Evolutionary conservation across 2,113 vertebrate genomes (phyloP), one percentile per base, ranked within the genome.

Genomic region (Agapornis roseicollis): DNA sequence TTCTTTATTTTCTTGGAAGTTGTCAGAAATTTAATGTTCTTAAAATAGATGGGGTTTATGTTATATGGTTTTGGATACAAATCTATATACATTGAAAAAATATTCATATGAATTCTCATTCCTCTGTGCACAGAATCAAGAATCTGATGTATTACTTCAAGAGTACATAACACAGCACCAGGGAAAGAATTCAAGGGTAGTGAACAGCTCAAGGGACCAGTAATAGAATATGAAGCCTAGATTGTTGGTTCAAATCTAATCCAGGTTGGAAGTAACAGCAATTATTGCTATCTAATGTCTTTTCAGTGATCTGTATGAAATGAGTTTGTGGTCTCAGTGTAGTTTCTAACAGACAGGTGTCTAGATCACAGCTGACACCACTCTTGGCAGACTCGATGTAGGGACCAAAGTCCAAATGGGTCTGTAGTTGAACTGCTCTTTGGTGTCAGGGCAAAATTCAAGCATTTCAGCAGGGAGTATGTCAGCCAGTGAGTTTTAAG

Each of bases 241-340:
- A 88, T 85, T 84, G 92, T 81, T 94, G 72, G 85, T 94, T 93
- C 88, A 95, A 96, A 96, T 94, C 77, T 96, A 97, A 96, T 95
- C 65, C 80, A 93, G 47, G 85, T 84, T 95, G 82, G 85, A 93
- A 94, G 80, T 88, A 90, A 92, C 79, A 91, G 52, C 92, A 90
- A 96, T 96, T 95, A 94, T 94, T 94, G 69, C 65, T 70, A 66
- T 72, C 88, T 95, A 93, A 94, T 88, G 90, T 88, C 77, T 94
- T 95, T 93, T 89, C 86, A 46, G 61, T 86, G 85, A 88, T 95
- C 80, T 92, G 83, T 93, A 96, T 97, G 90, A 96, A 97, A 90
- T 88, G 85, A 88, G 88, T 88, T 92, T 94, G 80, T 90, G 85
- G 90, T 84, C 80, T 96, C 90, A 63, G 76, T 35, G 35, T 83